Base-by-base conservation (phyloP, 2,797 vertebrate species). In the Sebastes melanostomus region DNA sequence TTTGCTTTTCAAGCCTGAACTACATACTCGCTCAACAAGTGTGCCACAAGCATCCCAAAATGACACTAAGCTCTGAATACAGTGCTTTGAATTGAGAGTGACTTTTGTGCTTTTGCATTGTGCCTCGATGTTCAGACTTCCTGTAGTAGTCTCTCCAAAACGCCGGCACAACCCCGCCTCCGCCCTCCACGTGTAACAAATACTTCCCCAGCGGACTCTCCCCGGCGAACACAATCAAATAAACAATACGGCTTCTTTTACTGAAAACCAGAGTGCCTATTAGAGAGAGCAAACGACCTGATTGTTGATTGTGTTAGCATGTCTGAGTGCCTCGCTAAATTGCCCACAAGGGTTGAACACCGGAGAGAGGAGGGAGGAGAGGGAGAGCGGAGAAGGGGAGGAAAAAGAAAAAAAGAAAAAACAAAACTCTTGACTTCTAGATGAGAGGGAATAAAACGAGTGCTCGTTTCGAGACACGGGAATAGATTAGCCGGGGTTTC, bases 291-390 rank as follows among this genome's bases (percentile, higher is more conserved):
- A 91, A 92, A 92, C 83, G 84, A 92, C 90, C 90, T 93, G 92
- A 93, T 92, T 93, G 93, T 92, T 94, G 92, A 92, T 93, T 94
- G 92, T 93, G 92, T 94, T 93, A 93, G 89, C 85, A 91, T 92
- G 92, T 91, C 88, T 93, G 91, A 93, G 90, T 91, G 91, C 90
- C 87, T 90, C 85, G 30, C 87, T 90, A 94, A 94, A 95, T 94
- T 93, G 87, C 93, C 91, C 93, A 92, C 93, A 92, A 94, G 93
- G 91, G 93, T 87, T 93, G 92, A 91, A 89, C 73, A 72, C 84
- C 81, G 85, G 62, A 88, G 89, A 77, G 62, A 25, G 65, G 72
- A 77, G 61, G 82, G 58, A 29, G 55, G 29, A 32, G 82, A 68
- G 75, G 56, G 69, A 77, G 70, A 77, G 74, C 1, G 13, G 32